Evolutionary conservation across 1,140 invertebrate genomes (phyloP).

Genomic region (Coboldia fuscipes): DNA sequence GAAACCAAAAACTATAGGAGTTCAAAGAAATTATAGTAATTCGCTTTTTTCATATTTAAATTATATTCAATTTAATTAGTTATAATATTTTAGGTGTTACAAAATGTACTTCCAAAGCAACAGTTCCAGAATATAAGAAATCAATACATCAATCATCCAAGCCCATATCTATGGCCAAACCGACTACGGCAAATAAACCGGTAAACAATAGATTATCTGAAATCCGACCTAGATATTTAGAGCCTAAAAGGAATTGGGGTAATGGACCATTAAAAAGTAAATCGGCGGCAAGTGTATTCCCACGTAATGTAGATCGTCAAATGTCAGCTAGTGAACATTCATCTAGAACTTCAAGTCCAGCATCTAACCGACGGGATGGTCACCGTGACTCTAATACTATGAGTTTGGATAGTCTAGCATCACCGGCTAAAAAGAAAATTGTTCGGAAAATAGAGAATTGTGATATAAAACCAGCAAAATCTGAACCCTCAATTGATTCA

Average conservation of each 20-base stretch:
- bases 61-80: no score
- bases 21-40: constrained; percentile 10
- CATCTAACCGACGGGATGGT: constrained; percentile 27
- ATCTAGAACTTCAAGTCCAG: constrained; percentile 43
- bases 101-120: no score
- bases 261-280: constrained; percentile 18
- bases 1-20: no score
- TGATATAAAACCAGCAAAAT: constrained; percentile 20
- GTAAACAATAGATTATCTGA: constrained; percentile 22
- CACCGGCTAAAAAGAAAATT: constrained; percentile 15
- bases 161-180: constrained; percentile 1
- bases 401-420: constrained; percentile 28
- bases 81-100: no score
- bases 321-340: no score
- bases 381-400: constrained; percentile 19
- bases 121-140: no score
- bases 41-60: no score
- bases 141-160: no score
- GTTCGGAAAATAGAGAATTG: constrained; percentile 12
- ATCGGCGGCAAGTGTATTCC: constrained; percentile 12
- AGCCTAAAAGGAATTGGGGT: constrained; percentile 32
- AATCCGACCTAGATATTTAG: constrained; percentile 32
- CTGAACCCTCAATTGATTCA: constrained; percentile 27
- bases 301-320: constrained; percentile 18
- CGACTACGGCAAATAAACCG: not conserved